Evolutionary conservation across 2,797 vertebrate genomes (phyloP), one percentile per base, ranked within the genome.

Genomic region (Vespertilio murinus): DNA sequence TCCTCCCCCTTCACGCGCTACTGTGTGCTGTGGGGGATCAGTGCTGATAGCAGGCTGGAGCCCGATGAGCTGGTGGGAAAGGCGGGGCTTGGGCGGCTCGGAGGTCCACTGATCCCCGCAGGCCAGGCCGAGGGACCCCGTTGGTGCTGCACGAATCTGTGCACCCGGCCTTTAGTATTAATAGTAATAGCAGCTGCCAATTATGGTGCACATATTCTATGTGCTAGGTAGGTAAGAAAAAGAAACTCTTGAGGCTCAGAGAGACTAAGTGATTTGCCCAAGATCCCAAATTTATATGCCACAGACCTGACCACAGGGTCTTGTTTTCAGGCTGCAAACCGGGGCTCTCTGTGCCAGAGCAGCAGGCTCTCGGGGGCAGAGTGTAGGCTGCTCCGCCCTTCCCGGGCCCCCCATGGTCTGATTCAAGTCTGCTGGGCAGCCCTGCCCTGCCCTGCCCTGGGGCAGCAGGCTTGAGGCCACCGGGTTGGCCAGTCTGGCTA

Each of bases 391-490:
- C 40, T 47, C 52, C 11, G 1, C 14, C 6, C 25, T 17, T 70
- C n/a, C 47, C 17, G 0, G 8, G 0, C 16, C 11, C 1, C 20
- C 5, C 22, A 20, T 30, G 17, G 18, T 30, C 78, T 90, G 82
- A 35, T 16, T 64, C 23, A 14, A 12, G 6, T 75, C 52, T 52
- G 18, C 10, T 35, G 80, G 18, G 33, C 70, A 18, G 35, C 33
- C 93, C 49, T 81, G 30, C 8, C 33, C 49, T 56, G 74, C 70
- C 49, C 10, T 4, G 20, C 35, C n/a, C 13, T 12, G 20, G 42
- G 30, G 67, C 61, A 59, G 33, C 47, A 77, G 86, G 80, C 23
- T 16, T 75, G 54, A 67, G 94, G 93, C 92, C 95, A 95, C 49
- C 71, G 47, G 42, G 49, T 91, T 81, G 84, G 83, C 64, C 65